Conservation (phyloP, 2,888 invertebrate genomes). For the Alcis repandata region DNA sequence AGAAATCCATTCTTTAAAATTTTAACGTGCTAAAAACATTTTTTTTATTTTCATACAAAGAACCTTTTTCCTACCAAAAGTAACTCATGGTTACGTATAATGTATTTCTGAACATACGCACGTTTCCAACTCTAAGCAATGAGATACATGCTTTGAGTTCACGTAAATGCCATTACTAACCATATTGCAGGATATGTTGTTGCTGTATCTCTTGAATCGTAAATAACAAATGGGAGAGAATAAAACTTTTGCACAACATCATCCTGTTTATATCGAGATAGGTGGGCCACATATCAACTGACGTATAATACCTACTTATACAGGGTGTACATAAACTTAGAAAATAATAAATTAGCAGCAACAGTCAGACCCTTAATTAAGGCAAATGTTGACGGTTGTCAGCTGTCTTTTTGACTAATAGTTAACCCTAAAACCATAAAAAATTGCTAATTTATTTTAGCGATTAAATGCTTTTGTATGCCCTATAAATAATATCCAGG, state of each 20-base stretch:
- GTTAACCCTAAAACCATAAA: neutral
- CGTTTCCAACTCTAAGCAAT: slow-evolving; percentile 24
- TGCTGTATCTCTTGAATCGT: slow-evolving; percentile 76
- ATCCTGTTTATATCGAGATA: slow-evolving; percentile 74
- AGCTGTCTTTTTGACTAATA: too few relatives aligned
- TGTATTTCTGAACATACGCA: slow-evolving; percentile 21
- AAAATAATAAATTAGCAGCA: neutral
- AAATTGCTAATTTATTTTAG: neutral
- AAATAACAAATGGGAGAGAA: slow-evolving; percentile 79
- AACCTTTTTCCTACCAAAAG: slow-evolving; percentile 11
- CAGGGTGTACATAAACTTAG: neutral
- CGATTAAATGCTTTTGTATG: too few relatives aligned
- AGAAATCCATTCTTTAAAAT: too few relatives aligned
- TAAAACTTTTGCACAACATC: slow-evolving; percentile 74
- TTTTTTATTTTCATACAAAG: neutral
- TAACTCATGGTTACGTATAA: slow-evolving; percentile 7
- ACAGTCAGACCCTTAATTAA: too few relatives aligned
- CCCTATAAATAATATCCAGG: too few relatives aligned
- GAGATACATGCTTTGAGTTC: slow-evolving; percentile 38
- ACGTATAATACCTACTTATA: slow-evolving; percentile 1
- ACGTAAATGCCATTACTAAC: slow-evolving; percentile 57
- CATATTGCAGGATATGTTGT: slow-evolving; percentile 73
- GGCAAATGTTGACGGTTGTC: too few relatives aligned
- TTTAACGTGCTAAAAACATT: too few relatives aligned
- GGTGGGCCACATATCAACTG: slow-evolving; percentile 50